Evolutionary conservation across 2,888 invertebrate species (phyloP), one percentile per base, ranked within the genome.

Genomic region (Eulithis testata): DNA sequence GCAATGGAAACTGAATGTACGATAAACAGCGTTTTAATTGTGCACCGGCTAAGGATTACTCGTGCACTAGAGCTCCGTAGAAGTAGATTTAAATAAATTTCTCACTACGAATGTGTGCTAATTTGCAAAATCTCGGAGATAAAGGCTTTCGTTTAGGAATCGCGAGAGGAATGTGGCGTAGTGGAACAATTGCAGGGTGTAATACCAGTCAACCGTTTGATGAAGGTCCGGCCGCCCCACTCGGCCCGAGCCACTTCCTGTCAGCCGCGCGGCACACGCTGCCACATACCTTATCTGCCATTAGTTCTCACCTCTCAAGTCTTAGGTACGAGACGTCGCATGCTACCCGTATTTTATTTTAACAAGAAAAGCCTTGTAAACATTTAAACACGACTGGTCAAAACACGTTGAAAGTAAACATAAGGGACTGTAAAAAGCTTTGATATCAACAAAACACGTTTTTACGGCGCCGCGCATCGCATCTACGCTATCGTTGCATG

Each of bases 131-230:
- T 91, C 91, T 86, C 88, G 80, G 84, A 82, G 83, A 58, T 85
- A 85, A 87, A 87, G 88, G 49, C 89, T 86, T 87, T 85, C 85
- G 85, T 86, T 66, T 84, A 83, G 85, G 79, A 85, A 68, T 67
- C 58, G 64, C 63, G 49, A 55, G 64, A 63, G 65, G 63, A 91
- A 90, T 90, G 90, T 83, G 84, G 77, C 84, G 84, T 83, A 78
- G 85, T 81, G 84, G 86, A 91, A 91, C 92, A 91, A 91, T 90
- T 85, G 89, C 85, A 82, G 80, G 84, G 85, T 84, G 87, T 92
- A 92, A 93, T 93, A 93, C 86, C 91, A 92, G 92, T 93, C 92
- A 93, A 85, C 86, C 87, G 87, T 87, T 92, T 93, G 92, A 93
- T 90, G 90, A 88, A 91, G 92, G 92, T 93, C 84, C 87, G 75